These are phyloP conservation scores for Chloropsis hardwickii DNA, from an alignment of 2,113 vertebrate genomes.

Conservation along the genomic window DNA sequence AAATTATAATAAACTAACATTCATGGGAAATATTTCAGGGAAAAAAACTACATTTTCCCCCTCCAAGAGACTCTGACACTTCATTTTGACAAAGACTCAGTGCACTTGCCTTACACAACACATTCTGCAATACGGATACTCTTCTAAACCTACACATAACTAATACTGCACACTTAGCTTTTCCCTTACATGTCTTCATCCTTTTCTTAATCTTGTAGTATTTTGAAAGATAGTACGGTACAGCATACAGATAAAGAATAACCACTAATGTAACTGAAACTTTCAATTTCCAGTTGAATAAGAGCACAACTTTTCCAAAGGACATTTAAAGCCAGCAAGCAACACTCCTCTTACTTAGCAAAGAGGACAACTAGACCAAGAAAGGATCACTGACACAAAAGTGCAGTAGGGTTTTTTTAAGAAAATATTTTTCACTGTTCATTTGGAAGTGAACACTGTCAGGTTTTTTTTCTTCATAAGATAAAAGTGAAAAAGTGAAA, in stretches of 20 bases:
- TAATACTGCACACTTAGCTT: background rate
- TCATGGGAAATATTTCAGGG: background rate
- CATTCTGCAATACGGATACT: background rate
- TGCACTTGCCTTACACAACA: background rate
- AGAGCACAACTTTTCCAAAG: background rate
- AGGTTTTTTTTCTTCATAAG: background rate
- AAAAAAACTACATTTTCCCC: background rate
- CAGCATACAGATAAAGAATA: background rate
- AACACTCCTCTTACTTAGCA: background rate
- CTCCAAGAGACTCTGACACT: background rate
- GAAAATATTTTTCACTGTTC: background rate
- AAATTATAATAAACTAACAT: background rate
- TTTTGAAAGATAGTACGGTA: background rate
- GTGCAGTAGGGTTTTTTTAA: background rate
- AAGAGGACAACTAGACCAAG: background rate
- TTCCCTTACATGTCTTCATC: background rate
- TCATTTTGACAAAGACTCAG: background rate
- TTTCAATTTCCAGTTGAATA: background rate
- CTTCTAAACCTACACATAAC: background rate
- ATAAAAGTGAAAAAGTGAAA: too few species aligned
- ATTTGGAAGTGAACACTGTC: background rate
- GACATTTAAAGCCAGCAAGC: background rate
- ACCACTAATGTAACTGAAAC: background rate
- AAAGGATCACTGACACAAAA: accelerated
- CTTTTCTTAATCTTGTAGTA: background rate